Evolutionary conservation across 2,888 invertebrate genomes (phyloP).

Genomic region (Suillia variegata): DNA sequence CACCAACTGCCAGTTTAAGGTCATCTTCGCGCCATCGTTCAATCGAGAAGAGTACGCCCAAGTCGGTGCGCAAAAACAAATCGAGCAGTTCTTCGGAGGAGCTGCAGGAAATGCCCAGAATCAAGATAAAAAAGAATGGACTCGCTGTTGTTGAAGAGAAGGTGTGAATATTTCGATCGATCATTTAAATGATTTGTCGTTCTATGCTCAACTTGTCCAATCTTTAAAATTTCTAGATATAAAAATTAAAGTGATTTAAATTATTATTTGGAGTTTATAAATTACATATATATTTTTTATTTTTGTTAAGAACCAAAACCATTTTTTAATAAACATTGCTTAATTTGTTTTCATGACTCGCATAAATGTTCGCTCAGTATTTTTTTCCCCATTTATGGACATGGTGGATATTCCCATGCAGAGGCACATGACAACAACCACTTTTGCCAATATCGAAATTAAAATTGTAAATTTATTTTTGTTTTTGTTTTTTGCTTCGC

Average conservation of each 20-base stretch:
- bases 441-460: constrained; percentile 17
- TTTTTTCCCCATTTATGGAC: no score
- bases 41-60: constrained; percentile 42
- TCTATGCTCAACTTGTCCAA: no score
- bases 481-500: not conserved
- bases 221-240: no score
- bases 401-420: no score
- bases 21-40: constrained; percentile 42
- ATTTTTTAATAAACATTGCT: no score
- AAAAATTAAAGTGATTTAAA: no score
- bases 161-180: not conserved
- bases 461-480: constrained; percentile 19
- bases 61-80: constrained; percentile 35
- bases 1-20: constrained; percentile 40
- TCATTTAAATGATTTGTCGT: no score
- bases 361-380: no score
- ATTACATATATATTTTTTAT: no score
- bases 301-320: no score
- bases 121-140: constrained; percentile 7
- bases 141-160: not conserved
- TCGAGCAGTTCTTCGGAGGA: constrained; percentile 38
- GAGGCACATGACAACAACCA: not conserved
- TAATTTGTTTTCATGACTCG: no score
- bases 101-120: constrained; percentile 37
- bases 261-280: no score